Percentiles rank a stretch among this genome's conserved stretches.
phyloP scores from a whole-genome alignment of 2,113 vertebrate genomes.

The Podilymbus podiceps region DNA sequence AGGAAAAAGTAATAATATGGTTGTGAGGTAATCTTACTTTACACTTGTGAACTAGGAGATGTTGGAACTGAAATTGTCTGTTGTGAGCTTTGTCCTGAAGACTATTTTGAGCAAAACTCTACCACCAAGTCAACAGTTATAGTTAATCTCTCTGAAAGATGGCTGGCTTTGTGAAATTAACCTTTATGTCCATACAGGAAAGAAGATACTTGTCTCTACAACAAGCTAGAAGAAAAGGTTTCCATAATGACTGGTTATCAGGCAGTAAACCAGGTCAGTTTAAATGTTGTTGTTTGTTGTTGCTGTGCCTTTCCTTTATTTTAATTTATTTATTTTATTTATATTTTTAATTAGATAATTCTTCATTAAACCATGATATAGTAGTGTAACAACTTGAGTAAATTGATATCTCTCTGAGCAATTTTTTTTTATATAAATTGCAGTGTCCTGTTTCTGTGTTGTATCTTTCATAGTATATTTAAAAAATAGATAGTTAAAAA shows the following conservation, averaged over 20 bases:
- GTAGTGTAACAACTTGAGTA: neutral
- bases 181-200: conserved; percentile 74
- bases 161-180: neutral
- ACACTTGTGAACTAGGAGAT: neutral
- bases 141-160: neutral
- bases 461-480: neutral
- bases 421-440: neutral
- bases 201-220: conserved; percentile 84
- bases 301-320: neutral
- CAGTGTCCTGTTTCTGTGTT: neutral
- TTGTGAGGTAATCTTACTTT: neutral
- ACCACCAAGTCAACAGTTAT: neutral
- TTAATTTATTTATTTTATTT: neutral
- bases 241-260: conserved; percentile 84
- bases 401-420: neutral
- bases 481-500: neutral
- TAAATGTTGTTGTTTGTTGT: neutral
- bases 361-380: neutral
- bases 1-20: neutral
- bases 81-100: neutral
- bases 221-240: conserved; percentile 82
- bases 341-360: neutral
- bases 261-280: conserved; percentile 78
- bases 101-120: neutral
- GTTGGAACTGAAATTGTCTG: neutral